phyloP scores from a whole-genome alignment of 2,888 invertebrate genomes.

The Blera fallax region DNA sequence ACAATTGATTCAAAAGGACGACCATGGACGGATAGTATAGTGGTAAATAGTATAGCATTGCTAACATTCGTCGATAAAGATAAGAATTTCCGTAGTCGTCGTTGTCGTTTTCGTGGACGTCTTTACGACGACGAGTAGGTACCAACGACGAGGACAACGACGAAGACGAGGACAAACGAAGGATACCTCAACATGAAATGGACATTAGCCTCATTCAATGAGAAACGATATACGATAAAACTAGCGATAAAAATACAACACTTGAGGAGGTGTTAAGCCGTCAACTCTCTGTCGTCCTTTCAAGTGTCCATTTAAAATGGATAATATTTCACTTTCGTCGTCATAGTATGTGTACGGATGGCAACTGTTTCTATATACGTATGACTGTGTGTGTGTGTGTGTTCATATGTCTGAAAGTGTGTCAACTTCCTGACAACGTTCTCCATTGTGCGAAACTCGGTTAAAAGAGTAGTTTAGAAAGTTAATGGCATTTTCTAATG shows the following conservation, averaged over 20 bases:
- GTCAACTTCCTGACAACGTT: constrained; percentile 35
- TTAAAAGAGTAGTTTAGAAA: constrained; percentile 30
- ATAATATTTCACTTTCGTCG: constrained; percentile 59
- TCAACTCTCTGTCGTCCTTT: constrained; percentile 62
- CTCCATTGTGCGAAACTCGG: constrained; percentile 2
- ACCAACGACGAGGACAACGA: constrained; percentile 45
- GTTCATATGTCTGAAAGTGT: constrained; percentile 21
- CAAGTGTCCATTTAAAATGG: constrained; percentile 69
- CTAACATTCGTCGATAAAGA: constrained; percentile 72
- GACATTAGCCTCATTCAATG: constrained; percentile 72
- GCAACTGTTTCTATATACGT: no score
- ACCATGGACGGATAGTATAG: constrained; percentile 29
- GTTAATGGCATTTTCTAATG: constrained; percentile 37
- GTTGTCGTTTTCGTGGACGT: constrained; percentile 18
- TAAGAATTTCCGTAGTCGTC: constrained; percentile 68
- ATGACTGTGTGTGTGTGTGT: background rate
- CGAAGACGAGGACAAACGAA: constrained; percentile 31
- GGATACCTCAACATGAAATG: constrained; percentile 71
- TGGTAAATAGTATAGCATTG: constrained; percentile 66
- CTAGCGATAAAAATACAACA: constrained; percentile 70
- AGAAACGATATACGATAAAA: constrained; percentile 71
- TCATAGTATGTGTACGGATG: background rate
- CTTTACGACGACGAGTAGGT: no score
- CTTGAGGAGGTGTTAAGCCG: constrained; percentile 68
- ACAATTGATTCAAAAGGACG: constrained; percentile 61